Percentiles rank a stretch among this genome's conserved stretches.
Evolutionary conservation across 2,888 invertebrate genomes (phyloP).

Genomic region (Eristalis tenax): DNA sequence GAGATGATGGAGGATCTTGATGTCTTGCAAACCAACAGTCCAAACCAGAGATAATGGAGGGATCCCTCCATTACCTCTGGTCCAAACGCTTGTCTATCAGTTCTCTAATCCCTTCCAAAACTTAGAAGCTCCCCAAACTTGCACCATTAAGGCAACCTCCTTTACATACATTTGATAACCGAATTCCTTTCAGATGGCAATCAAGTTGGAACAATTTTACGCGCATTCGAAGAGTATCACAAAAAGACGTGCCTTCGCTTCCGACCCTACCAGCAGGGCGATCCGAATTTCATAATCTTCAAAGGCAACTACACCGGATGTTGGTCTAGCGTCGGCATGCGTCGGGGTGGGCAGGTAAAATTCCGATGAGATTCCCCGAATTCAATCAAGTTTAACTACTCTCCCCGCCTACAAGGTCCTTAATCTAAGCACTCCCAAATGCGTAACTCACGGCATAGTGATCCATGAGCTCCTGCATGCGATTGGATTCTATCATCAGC

Average conservation of each 20-base stretch:
- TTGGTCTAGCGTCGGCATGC: conserved; percentile 85
- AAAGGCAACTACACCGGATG: conserved; percentile 84
- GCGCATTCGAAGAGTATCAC: conserved; percentile 84
- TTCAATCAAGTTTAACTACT: not conserved
- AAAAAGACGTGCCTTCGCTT: conserved; percentile 85
- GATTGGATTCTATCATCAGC: conserved; percentile 92
- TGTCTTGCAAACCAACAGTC: no score
- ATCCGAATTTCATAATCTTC: conserved; percentile 84
- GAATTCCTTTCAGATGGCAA: conserved; percentile 77
- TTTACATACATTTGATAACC: not conserved
- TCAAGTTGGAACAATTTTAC: conserved; percentile 82
- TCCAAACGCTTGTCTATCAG: no score
- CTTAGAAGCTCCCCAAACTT: no score
- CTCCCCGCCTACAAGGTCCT: conserved; percentile 79
- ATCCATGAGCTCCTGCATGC: conserved; percentile 91
- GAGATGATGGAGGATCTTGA: no score
- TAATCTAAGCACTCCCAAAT: conserved; percentile 83
- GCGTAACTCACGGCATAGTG: conserved; percentile 85
- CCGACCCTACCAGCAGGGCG: conserved; percentile 83
- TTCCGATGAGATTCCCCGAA: not conserved
- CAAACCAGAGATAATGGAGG: no score
- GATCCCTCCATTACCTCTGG: no score
- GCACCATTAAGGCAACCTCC: no score
- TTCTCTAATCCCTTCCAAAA: no score
- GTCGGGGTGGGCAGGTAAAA: conserved; percentile 83